Percentiles rank a stretch among this genome's conserved stretches.
Conservation (phyloP, 2,797 vertebrate genomes). For the Ficedula albicollis region DNA sequence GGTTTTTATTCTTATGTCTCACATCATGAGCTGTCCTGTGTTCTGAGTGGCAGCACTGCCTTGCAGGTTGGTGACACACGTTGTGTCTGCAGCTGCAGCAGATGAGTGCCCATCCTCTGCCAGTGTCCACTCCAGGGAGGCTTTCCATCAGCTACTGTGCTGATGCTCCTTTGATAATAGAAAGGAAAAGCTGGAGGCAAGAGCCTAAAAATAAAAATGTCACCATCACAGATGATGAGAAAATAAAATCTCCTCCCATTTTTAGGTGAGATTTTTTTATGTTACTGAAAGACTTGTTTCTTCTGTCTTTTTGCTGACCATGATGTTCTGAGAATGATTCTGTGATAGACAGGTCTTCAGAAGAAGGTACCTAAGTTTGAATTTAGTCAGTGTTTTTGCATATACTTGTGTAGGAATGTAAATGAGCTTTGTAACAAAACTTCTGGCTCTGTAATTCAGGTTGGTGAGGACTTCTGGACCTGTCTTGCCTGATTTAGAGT, state of each 20-base stretch:
- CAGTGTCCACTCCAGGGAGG: neutral
- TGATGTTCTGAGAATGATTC: slow-evolving; percentile 43
- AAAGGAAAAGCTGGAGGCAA: neutral
- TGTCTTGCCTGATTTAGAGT: neutral
- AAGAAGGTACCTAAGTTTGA: slow-evolving; percentile 9
- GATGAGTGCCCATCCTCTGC: neutral
- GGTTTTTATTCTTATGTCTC: neutral
- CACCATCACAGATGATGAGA: neutral
- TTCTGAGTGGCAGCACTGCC: neutral
- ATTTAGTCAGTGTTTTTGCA: neutral
- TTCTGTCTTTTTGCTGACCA: slow-evolving; percentile 39
- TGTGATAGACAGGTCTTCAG: slow-evolving; percentile 31
- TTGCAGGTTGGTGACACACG: neutral
- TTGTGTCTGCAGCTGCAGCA: neutral
- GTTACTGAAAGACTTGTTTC: slow-evolving; percentile 28
- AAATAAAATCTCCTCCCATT: neutral
- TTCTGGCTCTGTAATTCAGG: neutral
- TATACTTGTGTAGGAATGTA: neutral
- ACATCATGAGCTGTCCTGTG: neutral
- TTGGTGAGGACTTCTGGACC: neutral
- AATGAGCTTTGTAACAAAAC: neutral
- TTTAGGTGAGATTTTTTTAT: slow-evolving; percentile 50
- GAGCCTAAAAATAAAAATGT: slow-evolving; percentile 37
- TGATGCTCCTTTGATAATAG: neutral
- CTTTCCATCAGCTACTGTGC: neutral